These are phyloP conservation scores for Gonioctena quinquepunctata DNA, from an alignment of 1,140 invertebrate genomes.

Conservation along the genomic window DNA sequence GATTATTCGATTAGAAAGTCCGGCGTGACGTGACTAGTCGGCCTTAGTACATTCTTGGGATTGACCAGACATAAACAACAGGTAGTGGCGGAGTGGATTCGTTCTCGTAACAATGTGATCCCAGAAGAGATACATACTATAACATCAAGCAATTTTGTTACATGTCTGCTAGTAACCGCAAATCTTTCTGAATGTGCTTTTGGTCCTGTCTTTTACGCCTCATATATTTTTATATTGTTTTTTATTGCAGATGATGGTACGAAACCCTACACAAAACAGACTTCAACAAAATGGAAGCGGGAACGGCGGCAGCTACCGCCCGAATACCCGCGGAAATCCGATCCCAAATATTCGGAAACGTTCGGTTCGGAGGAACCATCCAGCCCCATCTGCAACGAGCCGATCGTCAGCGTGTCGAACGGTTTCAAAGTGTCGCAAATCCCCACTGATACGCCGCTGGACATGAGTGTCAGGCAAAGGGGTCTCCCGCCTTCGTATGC, in stretches of 20 bases:
- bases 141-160: too few species aligned
- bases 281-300: constrained; percentile 68
- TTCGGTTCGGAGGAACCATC: constrained; percentile 33
- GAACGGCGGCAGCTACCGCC: constrained; percentile 59
- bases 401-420: constrained; percentile 46
- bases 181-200: too few species aligned
- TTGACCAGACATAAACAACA: too few species aligned
- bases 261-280: constrained; percentile 60
- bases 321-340: constrained; percentile 53
- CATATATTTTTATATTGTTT: background rate
- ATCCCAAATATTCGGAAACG: constrained; percentile 46
- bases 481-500: constrained; percentile 62
- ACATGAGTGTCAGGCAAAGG: constrained; percentile 60
- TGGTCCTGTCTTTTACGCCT: too few species aligned
- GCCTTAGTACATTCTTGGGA: too few species aligned
- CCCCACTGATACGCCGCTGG: constrained; percentile 57
- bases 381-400: background rate
- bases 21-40: too few species aligned
- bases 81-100: too few species aligned
- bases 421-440: constrained; percentile 42
- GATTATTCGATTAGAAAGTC: too few species aligned
- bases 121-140: too few species aligned
- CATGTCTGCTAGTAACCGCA: too few species aligned
- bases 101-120: too few species aligned
- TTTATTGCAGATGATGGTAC: constrained; percentile 52